Base-by-base conservation (phyloP, 2,113 vertebrate species). In the Microtus ochrogaster region DNA sequence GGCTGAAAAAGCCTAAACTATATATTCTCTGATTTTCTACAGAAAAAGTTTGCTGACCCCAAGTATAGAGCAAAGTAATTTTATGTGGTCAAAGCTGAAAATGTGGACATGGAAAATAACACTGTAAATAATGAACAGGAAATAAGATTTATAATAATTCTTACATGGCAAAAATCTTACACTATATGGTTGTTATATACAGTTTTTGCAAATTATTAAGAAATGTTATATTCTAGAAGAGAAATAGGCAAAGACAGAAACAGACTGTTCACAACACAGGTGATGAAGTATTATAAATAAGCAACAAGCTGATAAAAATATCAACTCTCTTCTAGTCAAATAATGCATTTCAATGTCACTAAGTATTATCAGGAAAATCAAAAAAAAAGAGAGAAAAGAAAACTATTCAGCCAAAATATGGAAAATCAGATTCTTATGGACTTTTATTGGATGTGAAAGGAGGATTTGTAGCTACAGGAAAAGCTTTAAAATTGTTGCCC, bases 221-320 rank as follows among this genome's bases (percentile, higher is more conserved):
- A 58, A 47, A 82, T 65, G 0, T 72, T 94, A 39, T 63, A 65
- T 24, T n/a, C 9, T n/a, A 52, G 55, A 49, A 63, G 14, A 89
- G 77, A 95, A 96, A 87, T 72, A 81, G 26, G n/a, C 76, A 94
- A 93, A 77, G 74, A 81, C 11, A 89, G 58, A 94, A 89, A 93
- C 2, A 91, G 65, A 52, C 22, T 49, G 7, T 82, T 17, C 8
- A 22, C 13, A 89, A 41, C 19, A 79, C 28, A 87, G 26, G 33
- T 36, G 76, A 36, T 36, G 19, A 83, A 24, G 12, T 73, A 90
- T 94, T 88, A 72, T 83, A 73, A 94, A 52, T 83, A 82, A 28
- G 3, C 8, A 86, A 72, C 63, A 94, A 91, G 52, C 19, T 33
- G 49, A 52, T 73, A 44, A 74, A 96, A 93, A 61, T 47, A 9